These are phyloP conservation scores for Sebastes itinus DNA, from an alignment of 2,797 vertebrate genomes.

Conservation along the genomic window DNA sequence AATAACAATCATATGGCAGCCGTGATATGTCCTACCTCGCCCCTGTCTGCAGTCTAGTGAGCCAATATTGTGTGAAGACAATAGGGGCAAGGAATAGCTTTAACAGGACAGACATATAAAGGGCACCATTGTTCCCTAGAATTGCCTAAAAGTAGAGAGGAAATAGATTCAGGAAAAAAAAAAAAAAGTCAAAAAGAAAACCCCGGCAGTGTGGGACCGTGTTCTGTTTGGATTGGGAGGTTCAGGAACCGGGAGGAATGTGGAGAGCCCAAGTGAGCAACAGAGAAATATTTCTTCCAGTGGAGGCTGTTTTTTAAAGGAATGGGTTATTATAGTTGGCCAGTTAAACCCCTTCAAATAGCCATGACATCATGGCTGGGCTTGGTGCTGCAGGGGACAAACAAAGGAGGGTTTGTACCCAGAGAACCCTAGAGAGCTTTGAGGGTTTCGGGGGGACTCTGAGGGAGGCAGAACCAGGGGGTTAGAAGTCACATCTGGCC, in stretches of 20 bases:
- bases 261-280: constrained; percentile 76
- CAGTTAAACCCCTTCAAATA: constrained; percentile 83
- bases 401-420: constrained; percentile 84
- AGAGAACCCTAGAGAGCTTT: constrained; percentile 73
- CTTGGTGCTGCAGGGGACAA: constrained; percentile 78
- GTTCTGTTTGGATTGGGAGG: constrained; percentile 83
- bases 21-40: constrained; percentile 26
- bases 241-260: constrained; percentile 83
- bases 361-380: constrained; percentile 84
- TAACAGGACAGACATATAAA: constrained; percentile 65
- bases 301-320: constrained; percentile 79
- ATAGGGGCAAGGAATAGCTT: constrained; percentile 56
- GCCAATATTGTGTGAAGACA: constrained; percentile 65
- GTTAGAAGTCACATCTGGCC: constrained; percentile 83
- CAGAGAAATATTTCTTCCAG: constrained; percentile 83
- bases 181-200: constrained; percentile 72
- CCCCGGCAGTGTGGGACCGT: constrained; percentile 71
- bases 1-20: constrained; percentile 41
- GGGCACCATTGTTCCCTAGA: constrained; percentile 71
- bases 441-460: constrained; percentile 68
- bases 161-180: constrained; percentile 74
- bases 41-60: constrained; percentile 32
- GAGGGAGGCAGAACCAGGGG: constrained; percentile 67
- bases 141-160: constrained; percentile 71
- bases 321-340: constrained; percentile 87